These are phyloP conservation scores for Gastrophryne carolinensis DNA, from an alignment of 2,797 vertebrate species.

Conservation along the genomic window DNA sequence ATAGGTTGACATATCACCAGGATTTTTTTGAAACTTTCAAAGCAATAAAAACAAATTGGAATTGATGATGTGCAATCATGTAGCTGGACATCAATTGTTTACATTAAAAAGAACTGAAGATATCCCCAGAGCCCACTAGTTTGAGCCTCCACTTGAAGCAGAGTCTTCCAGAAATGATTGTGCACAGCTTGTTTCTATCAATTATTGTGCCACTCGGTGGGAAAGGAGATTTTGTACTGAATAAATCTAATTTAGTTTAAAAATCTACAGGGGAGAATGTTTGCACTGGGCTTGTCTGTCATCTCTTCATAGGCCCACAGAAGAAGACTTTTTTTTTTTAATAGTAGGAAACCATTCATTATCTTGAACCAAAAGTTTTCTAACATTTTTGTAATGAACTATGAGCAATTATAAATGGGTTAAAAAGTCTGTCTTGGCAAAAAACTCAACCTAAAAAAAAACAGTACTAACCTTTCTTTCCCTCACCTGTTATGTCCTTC, in stretches of 20 bases:
- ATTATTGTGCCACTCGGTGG: slow-evolving; percentile 22
- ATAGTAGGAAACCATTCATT: no score
- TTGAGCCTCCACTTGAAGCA: slow-evolving; percentile 21
- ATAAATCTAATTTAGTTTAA: slow-evolving; percentile 11
- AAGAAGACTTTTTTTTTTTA: background rate
- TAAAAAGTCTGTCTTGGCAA: no score
- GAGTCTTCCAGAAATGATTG: slow-evolving; percentile 28
- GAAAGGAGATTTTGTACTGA: slow-evolving; percentile 10
- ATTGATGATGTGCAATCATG: slow-evolving; percentile 41
- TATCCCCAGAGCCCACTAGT: background rate
- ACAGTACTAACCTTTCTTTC: no score
- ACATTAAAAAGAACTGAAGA: slow-evolving; percentile 13
- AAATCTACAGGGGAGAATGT: background rate
- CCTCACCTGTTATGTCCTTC: no score
- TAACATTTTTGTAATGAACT: no score
- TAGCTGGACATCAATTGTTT: slow-evolving; percentile 33
- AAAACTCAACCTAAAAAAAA: no score
- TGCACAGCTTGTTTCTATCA: slow-evolving; percentile 11
- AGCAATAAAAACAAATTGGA: slow-evolving; percentile 46
- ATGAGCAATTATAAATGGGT: no score
- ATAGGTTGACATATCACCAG: slow-evolving; percentile 21
- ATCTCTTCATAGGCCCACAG: background rate
- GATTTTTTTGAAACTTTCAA: slow-evolving; percentile 37
- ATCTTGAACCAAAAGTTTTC: no score
- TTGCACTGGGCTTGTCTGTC: background rate